Base-by-base conservation (phyloP, 1,140 invertebrate species). In the Hylaeus anthracinus region DNA sequence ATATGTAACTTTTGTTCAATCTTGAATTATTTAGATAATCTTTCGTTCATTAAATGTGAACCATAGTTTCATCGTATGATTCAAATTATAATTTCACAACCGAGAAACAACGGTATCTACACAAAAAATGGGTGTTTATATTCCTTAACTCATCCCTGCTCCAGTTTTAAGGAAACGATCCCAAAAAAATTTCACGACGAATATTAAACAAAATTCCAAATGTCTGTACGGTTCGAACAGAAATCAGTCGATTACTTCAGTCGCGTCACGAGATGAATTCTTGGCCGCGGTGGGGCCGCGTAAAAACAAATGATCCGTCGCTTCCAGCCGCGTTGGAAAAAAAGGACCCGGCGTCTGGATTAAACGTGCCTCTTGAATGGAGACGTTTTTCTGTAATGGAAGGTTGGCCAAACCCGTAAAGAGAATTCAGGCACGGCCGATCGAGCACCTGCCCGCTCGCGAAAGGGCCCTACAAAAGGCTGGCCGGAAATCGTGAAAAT, bases 401-500 rank as follows among this genome's bases (percentile, higher is more conserved):
- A 72, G 75, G 83, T 9, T 53, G 67, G 51, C 43, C n/a, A 10
- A 64, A 55, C 48, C 73, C 65, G 84, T 86, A 83, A 86, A 86
- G 76, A 83, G 85, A 86, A 86, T 86, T 83, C 72, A 83, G 71
- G 71, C 72, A 72, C 76, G 76, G 74, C 53, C 66, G 85, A 86
- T 86, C 85, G 84, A 86, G 85, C 85, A 86, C 85, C 85, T 86
- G 85, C 85, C 81, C 45, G 56, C 63, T 75, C 76, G 61, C 66
- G 65, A 81, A 64, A 84, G 82, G 78, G 15, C 53, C 58, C 73
- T 80, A 61, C 61, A 79, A 72, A 64, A 64, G 69, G 75, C 72
- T 82, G 83, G 56, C 74, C 74, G 84, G 81, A 83, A 86, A 81
- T 86, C 65, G 85, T 86, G 85, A 86, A 86, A 86, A 86, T 86